These are phyloP conservation scores for Grus americana DNA, from an alignment of 2,113 vertebrate species.

Conservation along the genomic window DNA sequence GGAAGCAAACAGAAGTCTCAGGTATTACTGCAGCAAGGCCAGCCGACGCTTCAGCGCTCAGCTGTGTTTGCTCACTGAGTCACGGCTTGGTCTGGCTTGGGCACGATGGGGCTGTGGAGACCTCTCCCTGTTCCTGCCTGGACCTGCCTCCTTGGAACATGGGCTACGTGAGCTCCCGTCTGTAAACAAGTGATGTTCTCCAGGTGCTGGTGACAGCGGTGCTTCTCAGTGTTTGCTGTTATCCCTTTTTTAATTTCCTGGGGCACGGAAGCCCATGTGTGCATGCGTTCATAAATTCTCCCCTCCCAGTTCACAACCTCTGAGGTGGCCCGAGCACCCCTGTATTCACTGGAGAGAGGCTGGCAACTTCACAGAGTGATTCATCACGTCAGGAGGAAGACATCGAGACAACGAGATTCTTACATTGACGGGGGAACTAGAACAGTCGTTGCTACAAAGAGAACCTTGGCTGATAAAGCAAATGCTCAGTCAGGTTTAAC, in stretches of 20 bases:
- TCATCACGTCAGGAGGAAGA: background rate
- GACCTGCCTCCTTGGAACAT: slow-evolving; percentile 11
- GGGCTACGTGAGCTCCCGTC: background rate
- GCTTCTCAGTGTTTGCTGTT: background rate
- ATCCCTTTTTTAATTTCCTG: background rate
- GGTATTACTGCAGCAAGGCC: background rate
- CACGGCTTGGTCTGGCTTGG: background rate
- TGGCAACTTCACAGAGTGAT: background rate
- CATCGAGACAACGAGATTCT: background rate
- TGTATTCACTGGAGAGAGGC: fast-evolving
- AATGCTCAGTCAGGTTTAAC: background rate
- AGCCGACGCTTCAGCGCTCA: background rate
- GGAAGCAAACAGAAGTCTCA: background rate
- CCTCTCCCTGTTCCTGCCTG: slow-evolving; percentile 36
- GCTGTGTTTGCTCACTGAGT: slow-evolving; percentile 29
- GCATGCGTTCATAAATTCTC: background rate
- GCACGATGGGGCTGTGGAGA: background rate
- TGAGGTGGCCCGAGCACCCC: background rate
- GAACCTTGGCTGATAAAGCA: background rate
- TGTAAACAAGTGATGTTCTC: background rate
- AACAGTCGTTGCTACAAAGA: background rate
- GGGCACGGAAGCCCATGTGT: background rate
- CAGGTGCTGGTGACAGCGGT: background rate
- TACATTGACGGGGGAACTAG: background rate
- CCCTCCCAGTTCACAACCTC: slow-evolving; percentile 3